A percentile compares a stretch with the other conserved stretches of the same genome.
Conservation (phyloP, 2,888 invertebrate species). For the Rosalia funebris region DNA sequence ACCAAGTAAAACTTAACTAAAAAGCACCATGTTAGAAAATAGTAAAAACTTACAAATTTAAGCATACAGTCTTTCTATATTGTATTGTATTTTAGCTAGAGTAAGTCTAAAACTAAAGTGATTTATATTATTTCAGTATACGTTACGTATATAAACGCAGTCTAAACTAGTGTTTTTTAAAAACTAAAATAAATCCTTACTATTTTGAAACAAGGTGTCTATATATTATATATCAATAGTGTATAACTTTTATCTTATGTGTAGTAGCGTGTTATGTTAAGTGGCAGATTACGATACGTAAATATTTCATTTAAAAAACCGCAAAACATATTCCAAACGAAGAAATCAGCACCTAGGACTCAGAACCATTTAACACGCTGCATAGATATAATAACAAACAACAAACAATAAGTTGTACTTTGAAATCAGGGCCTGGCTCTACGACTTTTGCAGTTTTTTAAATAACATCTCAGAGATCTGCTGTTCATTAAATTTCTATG, state of each 20-base stretch:
- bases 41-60: slow-evolving; percentile 54
- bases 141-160: slow-evolving; percentile 55
- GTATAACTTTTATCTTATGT: slow-evolving; percentile 61
- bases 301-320: slow-evolving; percentile 57
- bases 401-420: slow-evolving; percentile 65
- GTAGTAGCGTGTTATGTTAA: slow-evolving; percentile 60
- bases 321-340: slow-evolving; percentile 53
- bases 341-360: slow-evolving; percentile 57
- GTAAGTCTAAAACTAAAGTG: slow-evolving; percentile 56
- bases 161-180: slow-evolving; percentile 50
- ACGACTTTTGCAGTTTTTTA: slow-evolving; percentile 58
- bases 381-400: slow-evolving; percentile 57
- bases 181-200: slow-evolving; percentile 52
- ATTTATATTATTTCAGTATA: slow-evolving; percentile 52
- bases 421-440: slow-evolving; percentile 65
- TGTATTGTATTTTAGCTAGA: slow-evolving; percentile 55
- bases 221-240: slow-evolving; percentile 55
- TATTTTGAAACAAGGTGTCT: slow-evolving; percentile 49
- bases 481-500: slow-evolving; percentile 56
- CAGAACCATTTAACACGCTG: slow-evolving; percentile 49
- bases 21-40: slow-evolving; percentile 55
- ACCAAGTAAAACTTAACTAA: slow-evolving; percentile 63
- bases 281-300: slow-evolving; percentile 61
- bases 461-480: slow-evolving; percentile 54
- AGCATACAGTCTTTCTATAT: slow-evolving; percentile 62